These are phyloP conservation scores for Bubo blakistoni DNA, from an alignment of 2,113 vertebrate genomes.

Conservation along the genomic window DNA sequence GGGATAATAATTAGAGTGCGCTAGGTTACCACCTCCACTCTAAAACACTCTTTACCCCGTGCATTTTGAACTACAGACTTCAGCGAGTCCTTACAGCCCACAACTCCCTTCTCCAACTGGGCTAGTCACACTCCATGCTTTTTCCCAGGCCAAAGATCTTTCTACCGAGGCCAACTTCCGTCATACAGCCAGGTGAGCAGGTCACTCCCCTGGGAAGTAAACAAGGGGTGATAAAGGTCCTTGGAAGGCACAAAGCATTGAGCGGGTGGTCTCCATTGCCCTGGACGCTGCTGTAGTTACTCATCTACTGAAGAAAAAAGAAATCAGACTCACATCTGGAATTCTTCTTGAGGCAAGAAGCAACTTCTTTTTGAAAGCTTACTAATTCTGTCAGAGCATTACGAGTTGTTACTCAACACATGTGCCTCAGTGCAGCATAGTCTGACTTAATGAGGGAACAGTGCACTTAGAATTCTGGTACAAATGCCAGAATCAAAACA, in stretches of 20 bases:
- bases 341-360: neutral
- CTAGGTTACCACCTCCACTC: neutral
- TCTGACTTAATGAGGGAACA: neutral
- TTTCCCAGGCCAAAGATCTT: neutral
- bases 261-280: neutral
- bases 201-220: neutral
- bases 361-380: neutral
- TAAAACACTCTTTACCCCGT: neutral
- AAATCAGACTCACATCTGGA: neutral
- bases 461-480: neutral
- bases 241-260: accelerated
- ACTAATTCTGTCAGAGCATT: neutral
- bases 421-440: neutral
- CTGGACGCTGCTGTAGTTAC: neutral
- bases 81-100: neutral
- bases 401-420: neutral
- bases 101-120: neutral
- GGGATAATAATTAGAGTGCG: neutral
- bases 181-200: neutral
- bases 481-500: neutral
- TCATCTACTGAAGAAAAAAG: neutral
- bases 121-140: neutral
- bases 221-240: neutral
- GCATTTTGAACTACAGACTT: neutral
- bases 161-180: neutral